A percentile compares a stretch with the other conserved stretches of the same genome.
phyloP scores from a whole-genome alignment of 2,888 invertebrate species.

The Apotomis capreana region DNA sequence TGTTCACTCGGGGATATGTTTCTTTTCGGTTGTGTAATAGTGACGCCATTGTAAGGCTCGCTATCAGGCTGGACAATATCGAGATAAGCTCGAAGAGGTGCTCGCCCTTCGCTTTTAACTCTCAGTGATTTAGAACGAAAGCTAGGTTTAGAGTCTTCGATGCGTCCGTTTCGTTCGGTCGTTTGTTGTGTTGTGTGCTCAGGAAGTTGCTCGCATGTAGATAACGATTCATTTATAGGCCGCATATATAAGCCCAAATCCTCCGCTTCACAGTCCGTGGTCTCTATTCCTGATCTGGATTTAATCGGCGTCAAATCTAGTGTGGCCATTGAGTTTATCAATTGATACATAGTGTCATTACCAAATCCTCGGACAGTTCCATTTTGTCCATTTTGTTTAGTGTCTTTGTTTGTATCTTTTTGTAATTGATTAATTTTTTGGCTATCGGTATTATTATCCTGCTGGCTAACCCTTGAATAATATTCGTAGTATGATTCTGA shows the following conservation, averaged over 20 bases:
- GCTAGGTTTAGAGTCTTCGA: constrained; percentile 73
- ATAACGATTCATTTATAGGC: constrained; percentile 74
- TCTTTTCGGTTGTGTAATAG: constrained; percentile 81
- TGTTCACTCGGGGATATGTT: constrained; percentile 81
- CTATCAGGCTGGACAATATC: constrained; percentile 64
- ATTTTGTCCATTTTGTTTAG: constrained; percentile 48
- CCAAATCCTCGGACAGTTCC: constrained; percentile 52
- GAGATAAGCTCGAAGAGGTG: constrained; percentile 73
- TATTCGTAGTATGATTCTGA: constrained; percentile 81
- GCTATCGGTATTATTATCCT: constrained; percentile 78
- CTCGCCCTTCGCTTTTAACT: constrained; percentile 80
- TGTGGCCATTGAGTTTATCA: constrained; percentile 79
- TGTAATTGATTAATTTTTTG: constrained; percentile 76
- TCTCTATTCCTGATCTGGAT: constrained; percentile 67
- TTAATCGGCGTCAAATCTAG: constrained; percentile 74
- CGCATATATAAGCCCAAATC: constrained; percentile 78
- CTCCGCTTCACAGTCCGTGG: constrained; percentile 72
- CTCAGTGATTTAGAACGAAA: constrained; percentile 81
- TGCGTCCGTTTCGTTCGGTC: constrained; percentile 73
- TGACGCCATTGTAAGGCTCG: constrained; percentile 70
- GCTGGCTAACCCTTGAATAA: constrained; percentile 79
- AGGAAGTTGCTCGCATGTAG: constrained; percentile 77
- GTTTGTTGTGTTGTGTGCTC: constrained; percentile 70
- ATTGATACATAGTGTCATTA: constrained; percentile 71
- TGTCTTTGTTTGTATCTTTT: constrained; percentile 67